Evolutionary conservation across 2,113 vertebrate species (phyloP).

Genomic region (Rhinopomastus cyanomelas): DNA sequence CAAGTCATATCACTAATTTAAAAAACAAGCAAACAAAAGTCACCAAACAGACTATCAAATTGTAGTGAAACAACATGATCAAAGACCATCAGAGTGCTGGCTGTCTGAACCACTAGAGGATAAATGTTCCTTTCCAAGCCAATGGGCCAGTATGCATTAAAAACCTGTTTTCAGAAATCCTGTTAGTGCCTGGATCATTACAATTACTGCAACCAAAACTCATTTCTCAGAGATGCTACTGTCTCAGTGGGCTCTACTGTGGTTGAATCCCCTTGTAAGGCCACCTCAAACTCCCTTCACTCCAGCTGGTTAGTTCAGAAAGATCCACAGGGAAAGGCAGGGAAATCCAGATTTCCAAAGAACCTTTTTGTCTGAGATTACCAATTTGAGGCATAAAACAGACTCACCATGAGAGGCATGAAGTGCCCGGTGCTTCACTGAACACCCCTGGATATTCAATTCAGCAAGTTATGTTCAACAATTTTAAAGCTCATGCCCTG

Average conservation of each 20-base stretch:
- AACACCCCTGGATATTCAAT: background rate
- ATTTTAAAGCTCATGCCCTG: background rate
- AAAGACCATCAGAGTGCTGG: background rate
- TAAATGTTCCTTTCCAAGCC: background rate
- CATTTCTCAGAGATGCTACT: background rate
- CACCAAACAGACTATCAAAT: background rate
- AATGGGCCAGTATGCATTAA: background rate
- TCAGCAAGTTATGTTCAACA: background rate
- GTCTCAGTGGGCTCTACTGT: background rate
- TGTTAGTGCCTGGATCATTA: background rate
- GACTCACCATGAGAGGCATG: background rate
- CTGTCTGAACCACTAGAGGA: background rate
- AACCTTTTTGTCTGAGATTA: background rate
- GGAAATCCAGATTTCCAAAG: background rate
- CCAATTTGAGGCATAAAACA: background rate
- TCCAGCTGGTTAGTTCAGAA: background rate
- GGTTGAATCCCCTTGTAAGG: background rate
- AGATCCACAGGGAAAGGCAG: background rate
- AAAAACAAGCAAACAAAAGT: background rate
- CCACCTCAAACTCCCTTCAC: background rate
- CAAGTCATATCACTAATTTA: conserved; percentile 85
- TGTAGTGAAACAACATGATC: background rate
- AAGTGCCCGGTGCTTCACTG: background rate
- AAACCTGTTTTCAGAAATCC: background rate
- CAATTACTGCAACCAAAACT: background rate